Evolutionary conservation across 1,140 invertebrate species (phyloP).

Genomic region (Trypoxylus dichotomus): DNA sequence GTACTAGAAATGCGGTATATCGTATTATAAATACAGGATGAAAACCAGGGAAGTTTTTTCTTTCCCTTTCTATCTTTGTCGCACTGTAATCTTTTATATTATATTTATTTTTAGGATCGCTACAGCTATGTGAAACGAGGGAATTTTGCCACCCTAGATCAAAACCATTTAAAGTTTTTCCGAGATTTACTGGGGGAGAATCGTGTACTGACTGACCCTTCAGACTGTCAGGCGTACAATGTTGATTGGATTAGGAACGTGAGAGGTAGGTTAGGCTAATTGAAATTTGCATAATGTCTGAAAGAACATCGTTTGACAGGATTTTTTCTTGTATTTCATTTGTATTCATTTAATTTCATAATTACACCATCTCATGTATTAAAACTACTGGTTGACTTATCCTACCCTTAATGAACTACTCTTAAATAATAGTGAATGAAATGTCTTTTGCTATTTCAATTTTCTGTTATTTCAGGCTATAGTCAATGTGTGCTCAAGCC

Average conservation of each 20-base stretch:
- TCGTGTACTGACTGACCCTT: conserved; percentile 70
- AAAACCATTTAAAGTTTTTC: conserved; percentile 75
- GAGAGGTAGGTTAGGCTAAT: conserved; percentile 66
- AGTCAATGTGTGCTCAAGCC: conserved; percentile 77
- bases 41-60: no score
- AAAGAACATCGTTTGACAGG: no score
- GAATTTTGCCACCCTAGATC: conserved; percentile 53
- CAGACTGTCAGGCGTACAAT: conserved; percentile 85
- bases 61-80: no score
- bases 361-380: no score
- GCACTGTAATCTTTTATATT: neutral
- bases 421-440: no score
- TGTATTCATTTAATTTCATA: no score
- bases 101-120: conserved; percentile 50
- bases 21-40: no score
- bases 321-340: no score
- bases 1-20: no score
- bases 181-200: conserved; percentile 68
- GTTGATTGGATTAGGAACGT: conserved; percentile 89
- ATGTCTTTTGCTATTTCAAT: no score
- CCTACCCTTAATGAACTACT: no score
- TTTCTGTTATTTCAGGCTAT: conserved; percentile 57
- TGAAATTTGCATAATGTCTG: neutral
- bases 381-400: no score
- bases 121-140: conserved; percentile 54